Evolutionary conservation across 2,888 invertebrate genomes (phyloP).

Genomic region (Mayetiola destructor): DNA sequence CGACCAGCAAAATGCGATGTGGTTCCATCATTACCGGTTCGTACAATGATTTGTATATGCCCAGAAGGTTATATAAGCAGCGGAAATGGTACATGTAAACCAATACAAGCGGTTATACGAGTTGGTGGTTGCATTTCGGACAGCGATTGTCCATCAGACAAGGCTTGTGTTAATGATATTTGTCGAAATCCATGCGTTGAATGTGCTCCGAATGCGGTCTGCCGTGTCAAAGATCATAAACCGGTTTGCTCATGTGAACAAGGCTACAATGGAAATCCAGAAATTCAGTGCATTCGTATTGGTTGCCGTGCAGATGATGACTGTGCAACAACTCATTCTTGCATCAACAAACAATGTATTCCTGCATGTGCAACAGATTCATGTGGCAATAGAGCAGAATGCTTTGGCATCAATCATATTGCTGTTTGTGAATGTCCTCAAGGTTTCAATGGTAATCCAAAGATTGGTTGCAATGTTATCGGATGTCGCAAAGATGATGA

Average conservation of each 20-base stretch:
- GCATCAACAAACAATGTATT: conserved; percentile 66
- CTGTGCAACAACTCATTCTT: conserved; percentile 70
- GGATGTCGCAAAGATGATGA: conserved; percentile 67
- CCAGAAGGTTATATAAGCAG: conserved; percentile 77
- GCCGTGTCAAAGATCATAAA: conserved; percentile 69
- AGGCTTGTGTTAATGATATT: conserved; percentile 63
- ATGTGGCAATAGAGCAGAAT: conserved; percentile 66
- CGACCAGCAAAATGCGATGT: conserved; percentile 69
- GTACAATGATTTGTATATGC: conserved; percentile 81
- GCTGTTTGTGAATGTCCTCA: conserved; percentile 72
- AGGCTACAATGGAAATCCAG: conserved; percentile 74
- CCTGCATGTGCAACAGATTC: conserved; percentile 61
- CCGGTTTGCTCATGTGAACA: conserved; percentile 73
- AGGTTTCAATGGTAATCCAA: conserved; percentile 69
- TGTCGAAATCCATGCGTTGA: conserved; percentile 73
- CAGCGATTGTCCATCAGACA: conserved; percentile 60
- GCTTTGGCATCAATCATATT: conserved; percentile 64
- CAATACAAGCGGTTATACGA: conserved; percentile 47
- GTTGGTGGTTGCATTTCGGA: conserved; percentile 59
- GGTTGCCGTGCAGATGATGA: conserved; percentile 61
- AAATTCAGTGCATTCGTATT: conserved; percentile 60
- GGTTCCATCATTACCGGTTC: conserved; percentile 63
- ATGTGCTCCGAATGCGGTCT: conserved; percentile 75
- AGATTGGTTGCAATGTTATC: conserved; percentile 59
- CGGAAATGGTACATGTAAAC: conserved; percentile 65